These are phyloP conservation scores for Myotis findleyi DNA, from an alignment of 2,797 vertebrate genomes.

Conservation along the genomic window DNA sequence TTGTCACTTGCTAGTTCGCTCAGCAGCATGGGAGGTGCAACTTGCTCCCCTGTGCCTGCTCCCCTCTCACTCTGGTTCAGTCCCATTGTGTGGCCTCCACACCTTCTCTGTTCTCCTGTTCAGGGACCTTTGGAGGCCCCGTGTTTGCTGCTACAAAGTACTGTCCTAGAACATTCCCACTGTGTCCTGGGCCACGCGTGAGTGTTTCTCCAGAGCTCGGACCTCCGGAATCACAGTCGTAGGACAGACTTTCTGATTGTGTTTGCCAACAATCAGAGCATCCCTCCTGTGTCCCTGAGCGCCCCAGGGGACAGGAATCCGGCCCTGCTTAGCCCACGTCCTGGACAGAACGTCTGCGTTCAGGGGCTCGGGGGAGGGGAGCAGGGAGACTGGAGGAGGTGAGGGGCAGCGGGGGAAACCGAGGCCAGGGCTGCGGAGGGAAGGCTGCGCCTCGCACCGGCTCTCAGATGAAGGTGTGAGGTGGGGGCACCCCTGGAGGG, in stretches of 20 bases:
- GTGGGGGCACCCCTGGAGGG: not conserved
- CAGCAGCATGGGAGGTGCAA: rapidly evolving
- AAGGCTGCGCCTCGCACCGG: rapidly evolving
- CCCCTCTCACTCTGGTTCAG: not conserved
- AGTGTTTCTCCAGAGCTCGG: not conserved
- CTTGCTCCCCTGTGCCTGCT: too few relatives aligned
- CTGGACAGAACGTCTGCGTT: not conserved
- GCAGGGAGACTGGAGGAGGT: not conserved
- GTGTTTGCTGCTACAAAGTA: not conserved
- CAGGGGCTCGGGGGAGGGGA: not conserved
- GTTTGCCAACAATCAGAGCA: not conserved
- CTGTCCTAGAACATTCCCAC: not conserved
- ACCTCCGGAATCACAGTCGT: not conserved
- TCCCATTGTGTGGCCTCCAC: not conserved
- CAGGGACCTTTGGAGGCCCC: not conserved
- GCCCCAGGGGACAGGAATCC: not conserved
- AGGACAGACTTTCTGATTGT: not conserved
- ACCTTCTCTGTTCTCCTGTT: not conserved
- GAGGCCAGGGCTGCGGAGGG: not conserved
- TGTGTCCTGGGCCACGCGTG: not conserved
- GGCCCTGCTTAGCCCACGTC: not conserved
- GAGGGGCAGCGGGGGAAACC: not conserved
- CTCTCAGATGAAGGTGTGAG: not conserved
- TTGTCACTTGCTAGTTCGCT: not conserved
- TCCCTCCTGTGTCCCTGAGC: not conserved